Percentiles rank a stretch among this genome's conserved stretches.
Conservation (phyloP, 2,888 invertebrate genomes). For the Lobophora halterata region DNA sequence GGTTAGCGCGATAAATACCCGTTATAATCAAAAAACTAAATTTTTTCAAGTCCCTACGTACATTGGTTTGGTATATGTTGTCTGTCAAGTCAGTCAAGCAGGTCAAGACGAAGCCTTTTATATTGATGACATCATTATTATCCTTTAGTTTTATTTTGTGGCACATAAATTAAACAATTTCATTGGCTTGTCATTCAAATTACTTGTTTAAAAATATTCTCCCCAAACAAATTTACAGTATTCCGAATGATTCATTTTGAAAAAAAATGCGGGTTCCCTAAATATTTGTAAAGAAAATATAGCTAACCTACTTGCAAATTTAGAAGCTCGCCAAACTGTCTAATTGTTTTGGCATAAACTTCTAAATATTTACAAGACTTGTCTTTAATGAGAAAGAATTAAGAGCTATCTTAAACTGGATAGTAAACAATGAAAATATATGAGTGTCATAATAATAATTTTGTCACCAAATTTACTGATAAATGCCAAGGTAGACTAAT, state of each 20-base stretch:
- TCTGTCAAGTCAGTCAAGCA: no score
- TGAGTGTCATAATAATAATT: conserved; percentile 26
- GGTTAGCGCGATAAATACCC: no score
- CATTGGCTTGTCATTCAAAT: no score
- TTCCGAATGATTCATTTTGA: conserved; percentile 2
- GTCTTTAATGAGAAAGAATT: conserved; percentile 4
- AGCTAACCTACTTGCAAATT: conserved; percentile 11
- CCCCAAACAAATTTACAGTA: no score
- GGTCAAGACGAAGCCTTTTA: no score
- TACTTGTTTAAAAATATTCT: no score
- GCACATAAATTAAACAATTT: no score
- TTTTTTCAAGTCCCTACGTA: no score
- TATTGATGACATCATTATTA: no score
- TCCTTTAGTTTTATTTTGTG: no score
- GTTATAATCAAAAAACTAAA: no score
- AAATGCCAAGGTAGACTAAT: conserved; percentile 31
- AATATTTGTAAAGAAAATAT: conserved; percentile 13
- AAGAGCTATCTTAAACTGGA: conserved; percentile 7
- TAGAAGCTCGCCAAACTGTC: conserved; percentile 7
- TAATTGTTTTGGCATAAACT: conserved; percentile 3
- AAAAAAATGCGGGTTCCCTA: conserved; percentile 4
- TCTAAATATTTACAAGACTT: conserved; percentile 12
- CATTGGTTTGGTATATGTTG: no score
- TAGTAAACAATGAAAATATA: conserved; percentile 21
- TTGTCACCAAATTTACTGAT: conserved; percentile 24